Evolutionary conservation across 2,888 invertebrate species (phyloP).

Genomic region (Altica lythri): DNA sequence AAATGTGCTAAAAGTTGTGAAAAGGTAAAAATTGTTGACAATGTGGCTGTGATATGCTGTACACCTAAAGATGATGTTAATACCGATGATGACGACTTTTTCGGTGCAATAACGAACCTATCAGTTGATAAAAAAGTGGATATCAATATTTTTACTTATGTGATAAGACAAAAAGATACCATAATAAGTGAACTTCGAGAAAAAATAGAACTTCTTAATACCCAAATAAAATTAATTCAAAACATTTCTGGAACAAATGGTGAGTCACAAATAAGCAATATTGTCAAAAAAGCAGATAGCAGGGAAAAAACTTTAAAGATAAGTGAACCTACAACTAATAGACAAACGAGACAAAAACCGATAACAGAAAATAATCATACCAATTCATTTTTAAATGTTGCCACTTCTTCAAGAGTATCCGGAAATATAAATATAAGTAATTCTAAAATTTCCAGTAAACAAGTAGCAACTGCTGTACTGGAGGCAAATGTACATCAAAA

Average conservation of each 20-base stretch:
- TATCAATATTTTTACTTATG: background rate
- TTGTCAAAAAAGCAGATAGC: background rate
- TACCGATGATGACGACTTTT: background rate
- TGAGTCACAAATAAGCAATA: background rate
- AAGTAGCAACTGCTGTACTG: too few species aligned
- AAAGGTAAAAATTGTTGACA: background rate
- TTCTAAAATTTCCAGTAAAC: too few species aligned
- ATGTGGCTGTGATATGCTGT: background rate
- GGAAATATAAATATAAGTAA: too few species aligned
- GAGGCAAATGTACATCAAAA: background rate
- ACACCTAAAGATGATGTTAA: too few species aligned
- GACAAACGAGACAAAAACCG: background rate
- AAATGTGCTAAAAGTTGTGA: too few species aligned
- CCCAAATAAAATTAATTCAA: background rate
- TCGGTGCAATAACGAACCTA: background rate
- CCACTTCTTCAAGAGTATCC: too few species aligned
- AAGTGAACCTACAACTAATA: background rate
- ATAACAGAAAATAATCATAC: background rate
- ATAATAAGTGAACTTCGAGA: background rate
- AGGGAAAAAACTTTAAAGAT: background rate
- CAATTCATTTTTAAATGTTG: too few species aligned
- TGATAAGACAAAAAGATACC: background rate
- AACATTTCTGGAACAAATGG: background rate
- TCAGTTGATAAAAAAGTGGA: background rate
- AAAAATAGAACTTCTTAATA: background rate